Evolutionary conservation across 2,113 vertebrate species (phyloP).

Genomic region (Myiozetetes cayanensis): DNA sequence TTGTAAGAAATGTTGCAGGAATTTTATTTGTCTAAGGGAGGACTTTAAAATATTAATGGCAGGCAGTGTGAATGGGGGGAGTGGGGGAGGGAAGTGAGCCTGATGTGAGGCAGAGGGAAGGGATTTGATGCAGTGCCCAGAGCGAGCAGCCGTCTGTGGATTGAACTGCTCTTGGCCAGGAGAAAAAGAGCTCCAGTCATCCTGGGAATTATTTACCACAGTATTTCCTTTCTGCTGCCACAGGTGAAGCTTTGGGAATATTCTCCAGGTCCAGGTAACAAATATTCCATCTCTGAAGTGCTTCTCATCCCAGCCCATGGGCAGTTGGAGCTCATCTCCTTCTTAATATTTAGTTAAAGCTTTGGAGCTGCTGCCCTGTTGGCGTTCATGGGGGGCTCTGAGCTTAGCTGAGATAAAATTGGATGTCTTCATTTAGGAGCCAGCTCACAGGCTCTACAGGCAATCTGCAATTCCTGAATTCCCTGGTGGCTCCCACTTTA

Average conservation of each 20-base stretch:
- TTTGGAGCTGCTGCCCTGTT: not conserved
- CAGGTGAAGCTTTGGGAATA: not conserved
- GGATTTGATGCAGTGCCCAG: not conserved
- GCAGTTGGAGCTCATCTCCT: not conserved
- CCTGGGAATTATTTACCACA: not conserved
- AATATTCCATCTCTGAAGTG: not conserved
- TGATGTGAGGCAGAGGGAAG: not conserved
- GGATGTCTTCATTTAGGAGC: not conserved
- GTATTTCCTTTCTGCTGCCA: not conserved
- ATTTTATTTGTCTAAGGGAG: slow-evolving; percentile 22
- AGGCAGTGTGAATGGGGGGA: not conserved
- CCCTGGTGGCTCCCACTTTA: not conserved
- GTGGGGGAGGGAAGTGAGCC: not conserved
- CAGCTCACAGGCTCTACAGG: not conserved
- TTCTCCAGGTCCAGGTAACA: not conserved
- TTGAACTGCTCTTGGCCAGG: not conserved
- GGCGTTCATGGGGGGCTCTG: not conserved
- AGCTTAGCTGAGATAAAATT: not conserved
- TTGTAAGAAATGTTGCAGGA: slow-evolving; percentile 17
- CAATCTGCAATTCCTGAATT: not conserved
- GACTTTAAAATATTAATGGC: slow-evolving; percentile 40
- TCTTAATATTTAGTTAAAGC: not conserved
- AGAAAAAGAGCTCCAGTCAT: not conserved
- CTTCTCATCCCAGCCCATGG: rapidly evolving
- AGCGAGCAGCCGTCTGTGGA: not conserved